Conservation (phyloP, 2,888 invertebrate genomes). For the Drepana falcataria region DNA sequence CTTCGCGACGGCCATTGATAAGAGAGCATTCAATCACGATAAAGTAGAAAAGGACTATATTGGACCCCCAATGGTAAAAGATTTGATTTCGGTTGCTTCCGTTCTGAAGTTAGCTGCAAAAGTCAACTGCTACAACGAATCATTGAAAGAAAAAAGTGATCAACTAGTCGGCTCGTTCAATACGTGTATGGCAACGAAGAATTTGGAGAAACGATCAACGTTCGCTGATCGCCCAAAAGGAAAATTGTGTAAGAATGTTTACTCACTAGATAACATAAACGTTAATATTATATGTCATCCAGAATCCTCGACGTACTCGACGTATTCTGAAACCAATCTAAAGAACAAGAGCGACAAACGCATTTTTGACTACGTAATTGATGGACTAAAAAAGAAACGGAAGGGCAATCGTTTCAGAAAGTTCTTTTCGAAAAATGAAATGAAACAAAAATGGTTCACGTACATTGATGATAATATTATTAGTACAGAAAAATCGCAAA, state of each 20-base stretch:
- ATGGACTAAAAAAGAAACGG: constrained; percentile 2
- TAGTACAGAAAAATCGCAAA: constrained; percentile 11
- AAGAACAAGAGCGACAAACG: not conserved
- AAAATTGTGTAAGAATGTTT: constrained; percentile 29
- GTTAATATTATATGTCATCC: constrained; percentile 54
- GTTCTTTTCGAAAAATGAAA: constrained; percentile 25
- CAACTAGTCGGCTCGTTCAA: constrained; percentile 21
- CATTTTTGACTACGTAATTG: not conserved
- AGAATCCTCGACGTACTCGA: constrained; percentile 9
- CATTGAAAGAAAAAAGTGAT: constrained; percentile 23
- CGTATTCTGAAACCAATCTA: not conserved
- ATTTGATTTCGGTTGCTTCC: constrained; percentile 22
- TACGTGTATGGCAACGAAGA: constrained; percentile 21
- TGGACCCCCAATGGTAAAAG: constrained; percentile 12
- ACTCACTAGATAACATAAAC: constrained; percentile 52
- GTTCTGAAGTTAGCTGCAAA: constrained; percentile 27
- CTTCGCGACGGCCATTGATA: constrained; percentile 43
- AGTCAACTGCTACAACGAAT: constrained; percentile 20
- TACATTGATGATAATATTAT: constrained; percentile 4
- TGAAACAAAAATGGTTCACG: constrained; percentile 5
- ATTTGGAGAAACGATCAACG: constrained; percentile 15
- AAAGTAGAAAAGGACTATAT: constrained; percentile 14
- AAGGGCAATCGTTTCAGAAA: constrained; percentile 24
- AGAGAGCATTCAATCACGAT: constrained; percentile 25
- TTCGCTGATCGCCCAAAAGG: constrained; percentile 3